Evolutionary conservation across 2,797 vertebrate species (phyloP), one percentile per base, ranked within the genome.

Genomic region (Tympanoctomys barrerae): DNA sequence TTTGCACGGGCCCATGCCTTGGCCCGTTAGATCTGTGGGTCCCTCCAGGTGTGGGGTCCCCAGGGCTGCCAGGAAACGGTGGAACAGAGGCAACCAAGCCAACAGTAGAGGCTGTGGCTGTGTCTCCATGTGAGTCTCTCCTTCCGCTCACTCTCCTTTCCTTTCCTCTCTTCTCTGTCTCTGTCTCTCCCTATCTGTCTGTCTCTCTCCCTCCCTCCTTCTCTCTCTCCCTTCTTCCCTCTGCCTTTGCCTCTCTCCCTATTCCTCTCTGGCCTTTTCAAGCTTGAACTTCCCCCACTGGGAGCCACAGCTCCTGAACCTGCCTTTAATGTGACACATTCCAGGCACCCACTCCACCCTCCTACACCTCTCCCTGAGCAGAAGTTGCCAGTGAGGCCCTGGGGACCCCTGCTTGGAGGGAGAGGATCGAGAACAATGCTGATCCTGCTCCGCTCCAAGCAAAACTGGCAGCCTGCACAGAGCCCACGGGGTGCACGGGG

Each of bases 401-500:
- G 49, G 21, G 77, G 91, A 42, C 75, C 24, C 64, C 59, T 54
- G n/a, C 21, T 46, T 28, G 86, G 83, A 75, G 33, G 19, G 28
- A 49, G 33, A 85, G 42, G 57, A 80, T 1, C 19, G 28, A 66
- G 89, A 87, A 71, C 81, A 87, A 81, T 68, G 97, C 97, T 95
- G 95, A 97, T 97, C 97, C 96, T 83, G 88, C 4, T 21, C 90
- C 89, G 95, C 97, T 85, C 86, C 31, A 85, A 75, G 82, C 42
- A 78, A 71, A 54, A 75, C 89, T 39, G 62, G 87, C 92, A 87
- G 16, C 92, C 49, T 52, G 96, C 96, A 96, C 93, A 95, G 95
- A 75, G 80, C 93, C 95, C 93, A 95, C 96, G 93, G 80, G 64
- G 54, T 3, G 90, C 68, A 4, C 59, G 26, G 79, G 4, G 2